These are phyloP conservation scores for Dasysyrphus tricinctus DNA, from an alignment of 2,888 invertebrate genomes.

Conservation along the genomic window DNA sequence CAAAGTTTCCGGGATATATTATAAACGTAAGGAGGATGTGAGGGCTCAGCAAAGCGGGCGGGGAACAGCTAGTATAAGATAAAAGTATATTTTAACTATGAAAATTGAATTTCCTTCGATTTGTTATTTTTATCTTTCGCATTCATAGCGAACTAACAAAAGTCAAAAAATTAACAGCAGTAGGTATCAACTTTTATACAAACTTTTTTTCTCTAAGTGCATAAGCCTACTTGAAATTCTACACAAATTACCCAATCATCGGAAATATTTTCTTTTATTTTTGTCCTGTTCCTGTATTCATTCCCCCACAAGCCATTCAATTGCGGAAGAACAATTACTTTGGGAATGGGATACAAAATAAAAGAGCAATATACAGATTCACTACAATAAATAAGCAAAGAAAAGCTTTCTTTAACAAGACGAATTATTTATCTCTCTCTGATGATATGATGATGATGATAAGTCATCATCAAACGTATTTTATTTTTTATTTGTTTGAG, in stretches of 20 bases:
- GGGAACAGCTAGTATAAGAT: too few relatives aligned
- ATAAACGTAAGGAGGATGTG: too few relatives aligned
- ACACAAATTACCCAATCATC: conserved; percentile 2
- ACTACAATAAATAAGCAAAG: not conserved
- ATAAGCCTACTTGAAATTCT: not conserved
- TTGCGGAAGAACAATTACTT: not conserved
- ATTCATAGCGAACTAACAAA: too few relatives aligned
- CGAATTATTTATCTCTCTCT: conserved; percentile 12
- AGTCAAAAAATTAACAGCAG: too few relatives aligned
- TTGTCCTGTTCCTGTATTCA: not conserved
- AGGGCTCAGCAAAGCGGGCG: too few relatives aligned
- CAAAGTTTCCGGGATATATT: too few relatives aligned
- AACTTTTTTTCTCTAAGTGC: not conserved
- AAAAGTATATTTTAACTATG: too few relatives aligned
- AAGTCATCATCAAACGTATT: conserved; percentile 21
- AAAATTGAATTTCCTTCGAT: too few relatives aligned
- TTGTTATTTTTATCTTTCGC: too few relatives aligned
- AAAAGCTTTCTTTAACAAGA: not conserved
- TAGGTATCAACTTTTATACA: not conserved
- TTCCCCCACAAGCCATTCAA: not conserved
- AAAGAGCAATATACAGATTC: not conserved
- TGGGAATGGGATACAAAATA: not conserved
- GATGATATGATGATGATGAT: conserved; percentile 2
- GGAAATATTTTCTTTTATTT: conserved; percentile 7
- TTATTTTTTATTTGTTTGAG: conserved; percentile 7